These are phyloP conservation scores for Genyomyrus donnyi DNA, from an alignment of 2,113 vertebrate genomes.

Conservation along the genomic window DNA sequence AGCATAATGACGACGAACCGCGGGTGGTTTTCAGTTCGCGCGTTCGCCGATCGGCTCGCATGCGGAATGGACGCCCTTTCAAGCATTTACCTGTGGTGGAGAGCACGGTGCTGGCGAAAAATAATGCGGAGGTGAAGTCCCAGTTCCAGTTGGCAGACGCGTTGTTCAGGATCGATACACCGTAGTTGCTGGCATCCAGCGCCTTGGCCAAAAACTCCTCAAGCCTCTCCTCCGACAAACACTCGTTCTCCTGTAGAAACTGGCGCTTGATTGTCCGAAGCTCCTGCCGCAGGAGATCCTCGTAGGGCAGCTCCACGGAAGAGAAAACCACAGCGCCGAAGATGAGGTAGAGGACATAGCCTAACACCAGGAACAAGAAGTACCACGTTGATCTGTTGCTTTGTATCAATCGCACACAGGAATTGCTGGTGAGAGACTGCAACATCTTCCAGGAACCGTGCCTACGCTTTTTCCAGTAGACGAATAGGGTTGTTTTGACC, in stretches of 20 bases:
- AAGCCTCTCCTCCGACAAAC: slow-evolving; percentile 76
- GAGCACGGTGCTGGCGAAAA: slow-evolving; percentile 91
- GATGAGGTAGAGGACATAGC: slow-evolving; percentile 81
- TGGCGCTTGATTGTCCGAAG: slow-evolving; percentile 72
- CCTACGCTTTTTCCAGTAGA: not conserved
- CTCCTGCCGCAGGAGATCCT: slow-evolving; percentile 81
- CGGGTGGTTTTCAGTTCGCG: not conserved
- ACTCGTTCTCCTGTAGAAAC: slow-evolving; percentile 79
- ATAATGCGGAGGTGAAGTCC: slow-evolving; percentile 93
- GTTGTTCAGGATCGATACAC: slow-evolving; percentile 88
- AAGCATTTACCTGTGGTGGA: slow-evolving; percentile 81
- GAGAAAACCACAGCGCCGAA: slow-evolving; percentile 95
- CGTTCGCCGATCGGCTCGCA: not conserved
- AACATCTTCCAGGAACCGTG: slow-evolving; percentile 67
- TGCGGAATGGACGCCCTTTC: not conserved
- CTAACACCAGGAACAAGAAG: slow-evolving; percentile 72
- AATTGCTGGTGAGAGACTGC: slow-evolving; percentile 77
- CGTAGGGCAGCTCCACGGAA: slow-evolving; percentile 88
- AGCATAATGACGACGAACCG: not conserved
- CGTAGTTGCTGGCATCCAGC: slow-evolving; percentile 87
- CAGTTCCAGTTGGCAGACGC: slow-evolving; percentile 87
- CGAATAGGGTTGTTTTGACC: not conserved
- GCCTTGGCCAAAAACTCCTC: slow-evolving; percentile 77
- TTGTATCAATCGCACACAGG: slow-evolving; percentile 80
- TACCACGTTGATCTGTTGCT: slow-evolving; percentile 84